phyloP scores from a whole-genome alignment of 1,140 invertebrate species.

The Chironomus striatipennis region DNA sequence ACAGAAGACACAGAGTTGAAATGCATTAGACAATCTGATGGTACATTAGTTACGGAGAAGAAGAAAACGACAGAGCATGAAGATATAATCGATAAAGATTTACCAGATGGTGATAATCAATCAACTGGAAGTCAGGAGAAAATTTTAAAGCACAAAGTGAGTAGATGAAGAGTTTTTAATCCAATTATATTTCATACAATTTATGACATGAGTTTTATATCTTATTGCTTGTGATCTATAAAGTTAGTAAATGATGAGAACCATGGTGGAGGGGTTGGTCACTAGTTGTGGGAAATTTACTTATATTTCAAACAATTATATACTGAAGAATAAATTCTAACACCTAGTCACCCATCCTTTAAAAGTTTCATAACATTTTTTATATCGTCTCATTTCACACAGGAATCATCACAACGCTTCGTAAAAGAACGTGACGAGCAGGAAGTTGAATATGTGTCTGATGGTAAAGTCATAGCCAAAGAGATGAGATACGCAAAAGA shows the following conservation, averaged over 20 bases:
- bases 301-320: too few relatives aligned
- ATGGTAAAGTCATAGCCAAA: slow-evolving; percentile 60
- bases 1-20: slow-evolving; percentile 68
- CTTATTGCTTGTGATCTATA: too few relatives aligned
- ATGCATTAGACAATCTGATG: slow-evolving; percentile 60
- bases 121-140: slow-evolving; percentile 31
- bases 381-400: slow-evolving; percentile 28
- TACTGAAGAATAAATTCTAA: too few relatives aligned
- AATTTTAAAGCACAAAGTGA: slow-evolving; percentile 26
- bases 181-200: background rate
- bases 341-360: too few relatives aligned
- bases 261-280: too few relatives aligned
- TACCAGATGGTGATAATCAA: slow-evolving; percentile 49
- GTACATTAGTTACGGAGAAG: slow-evolving; percentile 75
- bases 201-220: too few relatives aligned
- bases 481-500: slow-evolving; percentile 71
- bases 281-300: too few relatives aligned
- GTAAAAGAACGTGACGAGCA: slow-evolving; percentile 55
- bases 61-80: slow-evolving; percentile 73
- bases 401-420: slow-evolving; percentile 38
- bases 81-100: slow-evolving; percentile 66
- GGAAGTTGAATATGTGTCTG: slow-evolving; percentile 64
- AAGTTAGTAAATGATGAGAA: too few relatives aligned
- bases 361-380: background rate
- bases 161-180: background rate